These are phyloP conservation scores for Carollia perspicillata DNA, from an alignment of 2,113 vertebrate genomes.

Conservation along the genomic window DNA sequence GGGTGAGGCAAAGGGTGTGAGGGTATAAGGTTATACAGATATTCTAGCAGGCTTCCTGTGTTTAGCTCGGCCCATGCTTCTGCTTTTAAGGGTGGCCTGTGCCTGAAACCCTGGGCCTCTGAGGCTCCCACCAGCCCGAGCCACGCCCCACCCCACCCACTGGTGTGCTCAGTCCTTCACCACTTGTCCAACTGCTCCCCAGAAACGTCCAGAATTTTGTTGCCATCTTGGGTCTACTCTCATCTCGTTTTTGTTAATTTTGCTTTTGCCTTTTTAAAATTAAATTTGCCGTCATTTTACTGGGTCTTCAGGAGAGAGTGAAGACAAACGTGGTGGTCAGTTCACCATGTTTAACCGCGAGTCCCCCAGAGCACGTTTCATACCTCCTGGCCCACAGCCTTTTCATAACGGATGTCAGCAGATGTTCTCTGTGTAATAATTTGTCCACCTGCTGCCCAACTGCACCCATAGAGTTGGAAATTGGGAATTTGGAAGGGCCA, in stretches of 20 bases:
- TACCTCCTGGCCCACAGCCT: neutral
- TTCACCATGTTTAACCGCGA: neutral
- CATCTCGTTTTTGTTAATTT: neutral
- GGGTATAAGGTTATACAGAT: neutral
- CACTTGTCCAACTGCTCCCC: neutral
- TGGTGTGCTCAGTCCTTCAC: neutral
- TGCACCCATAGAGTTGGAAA: neutral
- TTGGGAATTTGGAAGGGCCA: neutral
- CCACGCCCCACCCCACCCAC: neutral
- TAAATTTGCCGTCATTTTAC: neutral
- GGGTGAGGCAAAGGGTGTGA: neutral
- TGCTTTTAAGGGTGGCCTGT: neutral
- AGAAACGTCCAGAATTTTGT: neutral
- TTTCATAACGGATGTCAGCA: neutral
- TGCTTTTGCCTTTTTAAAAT: slow-evolving; percentile 11
- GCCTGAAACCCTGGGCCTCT: neutral
- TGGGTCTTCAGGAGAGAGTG: neutral
- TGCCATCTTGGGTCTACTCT: neutral
- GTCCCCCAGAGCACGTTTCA: neutral
- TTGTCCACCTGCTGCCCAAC: slow-evolving; percentile 2
- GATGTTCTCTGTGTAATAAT: neutral
- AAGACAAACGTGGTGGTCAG: neutral
- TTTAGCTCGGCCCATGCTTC: neutral
- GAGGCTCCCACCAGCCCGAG: neutral
- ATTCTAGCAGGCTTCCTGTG: neutral